phyloP scores from a whole-genome alignment of 2,113 vertebrate genomes.

The Albula goreensis region DNA sequence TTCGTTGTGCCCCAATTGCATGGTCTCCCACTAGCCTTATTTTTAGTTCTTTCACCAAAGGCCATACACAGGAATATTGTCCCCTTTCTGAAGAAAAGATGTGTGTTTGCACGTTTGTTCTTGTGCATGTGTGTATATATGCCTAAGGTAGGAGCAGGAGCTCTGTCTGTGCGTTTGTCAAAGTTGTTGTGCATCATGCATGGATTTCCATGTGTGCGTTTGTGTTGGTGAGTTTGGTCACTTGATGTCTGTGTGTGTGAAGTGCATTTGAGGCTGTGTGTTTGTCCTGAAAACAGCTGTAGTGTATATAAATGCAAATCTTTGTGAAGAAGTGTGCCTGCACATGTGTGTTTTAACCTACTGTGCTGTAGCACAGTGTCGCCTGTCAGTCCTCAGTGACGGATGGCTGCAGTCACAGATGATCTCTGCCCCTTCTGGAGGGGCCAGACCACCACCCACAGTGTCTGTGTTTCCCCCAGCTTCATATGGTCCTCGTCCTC shows the following conservation, averaged over 20 bases:
- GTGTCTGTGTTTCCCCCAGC: constrained; percentile 31
- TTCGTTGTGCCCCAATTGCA: constrained; percentile 46
- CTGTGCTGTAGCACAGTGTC: constrained; percentile 33
- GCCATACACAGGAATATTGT: constrained; percentile 14
- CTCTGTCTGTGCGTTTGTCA: constrained; percentile 24
- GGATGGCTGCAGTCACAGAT: constrained; percentile 52
- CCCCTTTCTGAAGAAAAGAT: background rate
- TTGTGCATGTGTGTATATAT: background rate
- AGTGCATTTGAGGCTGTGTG: background rate
- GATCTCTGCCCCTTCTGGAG: constrained; percentile 50
- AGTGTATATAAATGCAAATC: background rate
- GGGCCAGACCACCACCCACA: constrained; percentile 47
- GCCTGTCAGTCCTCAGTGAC: constrained; percentile 55
- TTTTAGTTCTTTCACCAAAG: constrained; percentile 16
- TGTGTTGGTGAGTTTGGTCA: constrained; percentile 16
- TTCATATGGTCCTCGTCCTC: constrained; percentile 64
- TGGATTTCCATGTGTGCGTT: background rate
- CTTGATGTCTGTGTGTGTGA: background rate
- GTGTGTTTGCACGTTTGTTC: background rate
- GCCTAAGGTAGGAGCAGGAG: background rate
- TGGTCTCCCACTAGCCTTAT: constrained; percentile 45
- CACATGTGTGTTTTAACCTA: constrained; percentile 15
- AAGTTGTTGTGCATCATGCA: background rate
- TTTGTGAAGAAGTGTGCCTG: background rate
- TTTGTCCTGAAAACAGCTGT: background rate